Conservation (phyloP, 2,797 vertebrate genomes). For the Chaenodraco wilsoni region DNA sequence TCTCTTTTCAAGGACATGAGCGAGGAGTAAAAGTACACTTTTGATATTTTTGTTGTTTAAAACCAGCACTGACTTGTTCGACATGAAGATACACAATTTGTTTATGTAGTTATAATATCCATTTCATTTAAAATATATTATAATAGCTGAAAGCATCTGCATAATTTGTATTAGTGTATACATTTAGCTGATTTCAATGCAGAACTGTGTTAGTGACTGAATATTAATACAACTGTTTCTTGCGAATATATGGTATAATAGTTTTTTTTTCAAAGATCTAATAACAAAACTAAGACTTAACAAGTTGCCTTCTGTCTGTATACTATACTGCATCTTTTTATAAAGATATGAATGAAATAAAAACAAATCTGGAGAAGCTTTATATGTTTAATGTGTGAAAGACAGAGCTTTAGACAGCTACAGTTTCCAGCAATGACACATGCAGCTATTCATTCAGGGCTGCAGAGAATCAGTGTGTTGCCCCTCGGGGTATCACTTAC, state of each 20-base stretch:
- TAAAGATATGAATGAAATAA: background rate
- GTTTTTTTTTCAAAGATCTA: background rate
- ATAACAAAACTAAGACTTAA: background rate
- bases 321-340: background rate
- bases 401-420: background rate
- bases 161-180: too few species aligned
- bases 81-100: too few species aligned
- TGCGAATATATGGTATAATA: too few species aligned
- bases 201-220: too few species aligned
- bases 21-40: too few species aligned
- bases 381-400: background rate
- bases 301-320: background rate
- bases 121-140: too few species aligned
- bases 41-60: too few species aligned
- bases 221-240: too few species aligned
- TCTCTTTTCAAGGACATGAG: too few species aligned
- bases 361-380: background rate
- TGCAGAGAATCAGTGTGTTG: conserved; percentile 9
- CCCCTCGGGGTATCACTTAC: conserved; percentile 22
- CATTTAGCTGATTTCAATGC: background rate
- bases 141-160: too few species aligned
- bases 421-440: background rate
- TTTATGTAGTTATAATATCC: too few species aligned
- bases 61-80: too few species aligned
- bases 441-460: background rate